phyloP scores from a whole-genome alignment of 2,113 vertebrate genomes.

The Thamnaconus septentrionalis region DNA sequence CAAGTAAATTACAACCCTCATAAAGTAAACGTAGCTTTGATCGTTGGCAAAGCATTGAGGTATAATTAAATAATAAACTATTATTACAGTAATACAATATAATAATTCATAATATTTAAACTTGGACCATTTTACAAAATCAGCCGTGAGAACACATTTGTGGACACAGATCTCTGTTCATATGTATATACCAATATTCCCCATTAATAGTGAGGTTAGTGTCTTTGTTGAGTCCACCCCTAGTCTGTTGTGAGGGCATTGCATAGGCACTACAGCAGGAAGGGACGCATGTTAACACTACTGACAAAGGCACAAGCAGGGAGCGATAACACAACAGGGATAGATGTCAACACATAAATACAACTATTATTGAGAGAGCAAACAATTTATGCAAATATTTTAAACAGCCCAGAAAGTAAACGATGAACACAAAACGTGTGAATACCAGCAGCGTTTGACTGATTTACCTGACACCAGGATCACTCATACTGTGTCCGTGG shows the following conservation, averaged over 20 bases:
- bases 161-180: too few species aligned
- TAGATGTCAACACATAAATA: constrained; percentile 3
- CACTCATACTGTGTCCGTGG: constrained; percentile 98
- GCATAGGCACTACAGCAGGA: constrained; percentile 27
- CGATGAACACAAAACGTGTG: too few species aligned
- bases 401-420: too few species aligned
- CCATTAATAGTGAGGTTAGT: background rate
- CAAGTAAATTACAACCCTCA: too few species aligned
- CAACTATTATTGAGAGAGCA: background rate
- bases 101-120: too few species aligned
- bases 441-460: background rate
- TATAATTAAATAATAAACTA: too few species aligned
- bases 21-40: too few species aligned
- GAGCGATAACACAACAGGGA: constrained; percentile 24
- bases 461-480: constrained; percentile 92
- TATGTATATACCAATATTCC: too few species aligned
- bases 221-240: constrained; percentile 18
- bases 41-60: too few species aligned
- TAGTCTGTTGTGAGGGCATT: background rate
- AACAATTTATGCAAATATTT: background rate
- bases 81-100: too few species aligned
- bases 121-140: too few species aligned
- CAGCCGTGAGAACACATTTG: too few species aligned
- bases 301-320: constrained; percentile 26
- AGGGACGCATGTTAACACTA: constrained; percentile 18